phyloP scores from a whole-genome alignment of 2,888 invertebrate genomes.

The Monoplex corrugatus region DNA sequence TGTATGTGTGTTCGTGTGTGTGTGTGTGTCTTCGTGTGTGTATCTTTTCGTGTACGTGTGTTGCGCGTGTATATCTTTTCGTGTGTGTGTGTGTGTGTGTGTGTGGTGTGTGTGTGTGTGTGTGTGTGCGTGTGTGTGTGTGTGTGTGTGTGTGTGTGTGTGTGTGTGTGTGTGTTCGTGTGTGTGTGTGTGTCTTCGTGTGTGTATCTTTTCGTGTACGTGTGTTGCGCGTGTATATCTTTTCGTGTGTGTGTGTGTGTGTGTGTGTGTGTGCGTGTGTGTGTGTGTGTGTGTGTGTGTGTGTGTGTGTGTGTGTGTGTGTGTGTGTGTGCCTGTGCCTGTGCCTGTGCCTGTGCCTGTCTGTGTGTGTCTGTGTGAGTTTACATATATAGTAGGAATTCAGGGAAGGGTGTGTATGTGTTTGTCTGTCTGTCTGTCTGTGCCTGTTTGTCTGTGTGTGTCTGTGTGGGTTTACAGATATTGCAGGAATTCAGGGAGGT shows the following conservation, averaged over 20 bases:
- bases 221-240: not conserved
- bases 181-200: not conserved
- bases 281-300: not conserved
- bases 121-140: not conserved
- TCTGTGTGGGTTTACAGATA: too few relatives aligned
- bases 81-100: not conserved
- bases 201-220: not conserved
- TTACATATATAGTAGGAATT: too few relatives aligned
- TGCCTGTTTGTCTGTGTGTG: not conserved
- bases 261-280: conserved; percentile 14
- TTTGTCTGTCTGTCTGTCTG: not conserved
- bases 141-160: conserved; percentile 14
- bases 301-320: conserved; percentile 37
- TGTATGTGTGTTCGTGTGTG: too few relatives aligned
- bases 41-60: too few relatives aligned
- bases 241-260: not conserved
- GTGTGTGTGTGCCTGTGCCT: conserved; percentile 4
- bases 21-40: too few relatives aligned
- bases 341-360: not conserved
- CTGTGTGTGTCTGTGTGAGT: not conserved
- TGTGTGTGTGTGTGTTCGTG: not conserved
- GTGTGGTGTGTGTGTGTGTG: not conserved
- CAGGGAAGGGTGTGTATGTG: not conserved
- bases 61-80: not conserved
- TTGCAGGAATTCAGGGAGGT: too few relatives aligned